Conservation (phyloP, 2,797 vertebrate genomes). For the Chlorospingus flavigularis region DNA sequence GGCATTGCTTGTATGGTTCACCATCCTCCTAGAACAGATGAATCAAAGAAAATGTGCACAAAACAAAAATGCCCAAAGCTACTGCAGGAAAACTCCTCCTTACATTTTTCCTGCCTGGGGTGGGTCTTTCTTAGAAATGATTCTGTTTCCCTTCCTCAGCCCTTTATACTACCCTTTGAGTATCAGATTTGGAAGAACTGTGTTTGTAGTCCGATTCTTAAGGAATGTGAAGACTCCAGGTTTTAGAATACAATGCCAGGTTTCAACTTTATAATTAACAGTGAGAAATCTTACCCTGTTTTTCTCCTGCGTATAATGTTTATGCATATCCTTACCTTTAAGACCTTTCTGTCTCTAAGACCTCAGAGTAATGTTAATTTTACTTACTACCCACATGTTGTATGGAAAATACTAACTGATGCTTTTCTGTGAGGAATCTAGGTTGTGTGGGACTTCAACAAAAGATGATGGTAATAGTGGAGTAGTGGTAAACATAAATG, state of each 20-base stretch:
- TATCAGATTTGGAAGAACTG: neutral
- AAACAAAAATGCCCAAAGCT: neutral
- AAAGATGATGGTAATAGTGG: neutral
- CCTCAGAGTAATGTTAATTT: neutral
- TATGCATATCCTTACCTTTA: neutral
- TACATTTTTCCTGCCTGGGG: neutral
- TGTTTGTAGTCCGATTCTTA: neutral
- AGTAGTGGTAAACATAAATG: neutral
- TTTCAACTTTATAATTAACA: neutral
- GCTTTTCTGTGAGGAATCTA: neutral
- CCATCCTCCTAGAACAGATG: neutral
- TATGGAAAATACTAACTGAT: neutral
- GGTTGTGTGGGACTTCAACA: neutral
- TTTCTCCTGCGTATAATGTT: neutral
- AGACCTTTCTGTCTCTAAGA: neutral
- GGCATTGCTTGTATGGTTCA: neutral
- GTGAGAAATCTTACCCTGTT: neutral
- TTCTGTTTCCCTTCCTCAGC: neutral
- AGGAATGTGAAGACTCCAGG: neutral
- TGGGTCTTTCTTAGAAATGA: neutral
- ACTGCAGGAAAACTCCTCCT: neutral
- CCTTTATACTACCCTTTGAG: neutral
- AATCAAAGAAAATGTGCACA: neutral
- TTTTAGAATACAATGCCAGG: neutral
- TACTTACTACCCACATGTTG: neutral